Evolutionary conservation across 2,888 invertebrate species (phyloP).

Genomic region (Spodoptera exigua): DNA sequence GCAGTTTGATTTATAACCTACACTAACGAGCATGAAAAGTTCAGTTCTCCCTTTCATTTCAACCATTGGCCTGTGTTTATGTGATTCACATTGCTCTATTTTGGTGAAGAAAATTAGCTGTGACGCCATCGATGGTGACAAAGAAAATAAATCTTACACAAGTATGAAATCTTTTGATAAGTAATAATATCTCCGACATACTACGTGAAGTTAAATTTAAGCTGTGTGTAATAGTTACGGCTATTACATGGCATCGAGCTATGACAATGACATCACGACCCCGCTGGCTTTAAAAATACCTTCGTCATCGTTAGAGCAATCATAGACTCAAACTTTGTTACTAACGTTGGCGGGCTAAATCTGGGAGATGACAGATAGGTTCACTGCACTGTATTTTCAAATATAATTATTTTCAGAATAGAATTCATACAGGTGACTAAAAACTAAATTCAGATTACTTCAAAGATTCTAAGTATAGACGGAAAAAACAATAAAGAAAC

Average conservation of each 20-base stretch:
- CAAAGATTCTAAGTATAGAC: conserved; percentile 1
- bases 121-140: conserved; percentile 29
- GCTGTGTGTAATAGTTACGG: conserved; percentile 36
- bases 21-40: conserved; percentile 40
- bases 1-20: conserved; percentile 44
- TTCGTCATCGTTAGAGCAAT: conserved; percentile 46
- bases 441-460: conserved; percentile 9
- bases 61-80: conserved; percentile 10
- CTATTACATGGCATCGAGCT: conserved; percentile 42
- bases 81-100: conserved; percentile 28
- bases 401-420: conserved; percentile 24
- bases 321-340: conserved; percentile 32
- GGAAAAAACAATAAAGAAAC: conserved; percentile 5
- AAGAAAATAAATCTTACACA: conserved; percentile 28
- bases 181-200: conserved; percentile 14
- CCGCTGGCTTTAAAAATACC: conserved; percentile 58
- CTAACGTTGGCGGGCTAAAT: conserved; percentile 36
- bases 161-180: conserved; percentile 31
- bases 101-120: conserved; percentile 31
- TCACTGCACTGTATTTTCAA: conserved; percentile 38
- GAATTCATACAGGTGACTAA: conserved; percentile 28
- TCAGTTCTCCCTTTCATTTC: conserved; percentile 37
- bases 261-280: conserved; percentile 61
- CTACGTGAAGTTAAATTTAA: conserved; percentile 24
- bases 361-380: conserved; percentile 28